phyloP scores from a whole-genome alignment of 2,888 invertebrate genomes.

The Microdon myrmicae region DNA sequence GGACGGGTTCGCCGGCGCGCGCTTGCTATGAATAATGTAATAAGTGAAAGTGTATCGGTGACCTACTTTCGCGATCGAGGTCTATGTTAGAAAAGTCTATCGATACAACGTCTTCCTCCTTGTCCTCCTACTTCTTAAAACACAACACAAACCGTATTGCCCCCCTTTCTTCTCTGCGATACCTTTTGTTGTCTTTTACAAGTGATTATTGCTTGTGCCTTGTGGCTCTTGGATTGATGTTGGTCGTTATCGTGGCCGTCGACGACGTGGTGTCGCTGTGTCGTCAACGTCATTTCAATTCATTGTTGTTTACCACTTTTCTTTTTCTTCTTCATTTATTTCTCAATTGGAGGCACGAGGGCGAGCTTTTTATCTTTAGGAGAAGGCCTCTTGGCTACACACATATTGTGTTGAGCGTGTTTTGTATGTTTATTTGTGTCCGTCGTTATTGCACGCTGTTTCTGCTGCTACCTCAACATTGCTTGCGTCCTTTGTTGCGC shows the following conservation, averaged over 20 bases:
- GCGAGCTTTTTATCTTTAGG: constrained; percentile 30
- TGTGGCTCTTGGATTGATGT: too few species aligned
- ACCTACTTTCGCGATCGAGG: constrained; percentile 94
- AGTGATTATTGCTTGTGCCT: too few species aligned
- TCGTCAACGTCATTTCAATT: constrained; percentile 27
- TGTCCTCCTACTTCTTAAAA: too few species aligned
- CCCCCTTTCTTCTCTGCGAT: too few species aligned
- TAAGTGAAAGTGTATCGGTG: constrained; percentile 90
- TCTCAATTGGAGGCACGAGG: constrained; percentile 29
- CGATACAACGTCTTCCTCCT: constrained; percentile 24
- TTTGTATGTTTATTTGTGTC: not conserved
- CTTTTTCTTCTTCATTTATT: constrained; percentile 21
- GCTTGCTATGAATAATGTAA: constrained; percentile 73
- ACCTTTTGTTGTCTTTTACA: too few species aligned
- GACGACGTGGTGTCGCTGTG: too few species aligned
- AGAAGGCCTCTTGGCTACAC: constrained; percentile 35
- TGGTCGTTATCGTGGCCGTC: too few species aligned
- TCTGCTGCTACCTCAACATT: constrained; percentile 42
- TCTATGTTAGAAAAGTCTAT: constrained; percentile 78
- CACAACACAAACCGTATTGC: too few species aligned
- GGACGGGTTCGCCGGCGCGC: constrained; percentile 53
- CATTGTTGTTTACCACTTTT: constrained; percentile 24
- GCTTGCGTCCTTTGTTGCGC: constrained; percentile 54
- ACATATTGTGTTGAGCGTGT: constrained; percentile 14
- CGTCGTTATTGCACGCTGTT: constrained; percentile 19